Evolutionary conservation across 2,113 vertebrate genomes (phyloP).

Genomic region (Benthochromis sp.): DNA sequence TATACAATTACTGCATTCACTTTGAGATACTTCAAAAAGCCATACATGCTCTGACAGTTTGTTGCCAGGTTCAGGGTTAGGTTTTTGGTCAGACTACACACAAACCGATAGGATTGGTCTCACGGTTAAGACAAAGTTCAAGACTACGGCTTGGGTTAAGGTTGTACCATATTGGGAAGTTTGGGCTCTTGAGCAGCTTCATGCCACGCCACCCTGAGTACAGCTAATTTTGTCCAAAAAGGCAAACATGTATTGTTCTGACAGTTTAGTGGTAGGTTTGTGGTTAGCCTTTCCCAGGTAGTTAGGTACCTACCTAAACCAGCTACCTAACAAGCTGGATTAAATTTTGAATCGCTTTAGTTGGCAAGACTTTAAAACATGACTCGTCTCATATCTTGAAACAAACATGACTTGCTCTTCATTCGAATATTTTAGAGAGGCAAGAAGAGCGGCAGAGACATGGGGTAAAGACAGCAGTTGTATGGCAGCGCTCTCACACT

Average conservation of each 20-base stretch:
- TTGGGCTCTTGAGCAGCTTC: not conserved
- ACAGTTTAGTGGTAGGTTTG: not conserved
- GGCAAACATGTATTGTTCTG: not conserved
- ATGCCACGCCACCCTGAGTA: not conserved
- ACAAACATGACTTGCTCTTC: not conserved
- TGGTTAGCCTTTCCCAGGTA: not conserved
- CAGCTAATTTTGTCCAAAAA: not conserved
- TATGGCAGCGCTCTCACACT: slow-evolving; percentile 20
- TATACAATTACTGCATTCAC: not conserved
- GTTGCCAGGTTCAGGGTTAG: not conserved
- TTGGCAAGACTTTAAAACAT: not conserved
- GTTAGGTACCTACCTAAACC: not conserved
- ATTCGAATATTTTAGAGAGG: not conserved
- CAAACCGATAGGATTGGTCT: not conserved
- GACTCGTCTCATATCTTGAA: not conserved
- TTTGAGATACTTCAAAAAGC: not conserved
- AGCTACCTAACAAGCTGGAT: not conserved
- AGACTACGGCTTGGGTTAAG: not conserved
- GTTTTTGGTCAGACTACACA: not conserved
- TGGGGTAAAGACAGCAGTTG: not conserved
- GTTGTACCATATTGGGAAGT: accelerated
- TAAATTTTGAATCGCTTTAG: not conserved
- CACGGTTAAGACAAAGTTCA: accelerated
- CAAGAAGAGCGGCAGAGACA: not conserved
- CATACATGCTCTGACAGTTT: not conserved